Evolutionary conservation across 1,140 invertebrate species (phyloP).

Genomic region (Drosophila erecta): DNA sequence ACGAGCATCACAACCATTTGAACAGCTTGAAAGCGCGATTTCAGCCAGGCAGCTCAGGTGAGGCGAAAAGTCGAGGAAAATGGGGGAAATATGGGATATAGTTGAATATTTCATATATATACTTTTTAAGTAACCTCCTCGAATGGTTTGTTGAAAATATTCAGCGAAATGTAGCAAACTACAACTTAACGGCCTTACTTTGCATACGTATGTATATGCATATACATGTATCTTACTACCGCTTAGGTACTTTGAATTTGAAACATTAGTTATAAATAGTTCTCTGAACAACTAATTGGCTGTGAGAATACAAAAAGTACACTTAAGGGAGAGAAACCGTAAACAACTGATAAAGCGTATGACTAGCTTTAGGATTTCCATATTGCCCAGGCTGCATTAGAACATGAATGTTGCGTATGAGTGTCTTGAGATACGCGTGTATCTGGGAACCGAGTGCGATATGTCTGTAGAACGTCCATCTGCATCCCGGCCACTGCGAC

Average conservation of each 20-base stretch:
- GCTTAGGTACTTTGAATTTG: not conserved
- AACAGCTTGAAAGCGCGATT: conserved; percentile 76
- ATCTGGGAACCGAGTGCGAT: not conserved
- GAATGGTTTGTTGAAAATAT: not conserved
- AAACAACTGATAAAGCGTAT: conserved; percentile 34
- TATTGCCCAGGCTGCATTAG: conserved; percentile 7
- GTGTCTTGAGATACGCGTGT: not conserved
- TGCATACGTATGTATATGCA: too few relatives aligned
- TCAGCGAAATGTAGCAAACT: not conserved
- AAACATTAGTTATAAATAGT: not conserved
- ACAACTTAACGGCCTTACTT: too few relatives aligned
- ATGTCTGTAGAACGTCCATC: conserved; percentile 31
- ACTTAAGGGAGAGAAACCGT: not conserved
- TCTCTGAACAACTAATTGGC: not conserved
- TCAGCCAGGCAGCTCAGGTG: conserved; percentile 73
- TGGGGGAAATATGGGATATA: too few relatives aligned
- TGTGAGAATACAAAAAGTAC: not conserved
- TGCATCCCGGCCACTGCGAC: conserved; percentile 16
- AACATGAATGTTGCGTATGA: conserved; percentile 10
- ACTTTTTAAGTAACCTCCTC: too few relatives aligned
- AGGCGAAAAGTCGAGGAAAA: conserved; percentile 3
- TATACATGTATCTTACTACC: not conserved
- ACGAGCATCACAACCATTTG: conserved; percentile 76
- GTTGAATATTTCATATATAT: not conserved
- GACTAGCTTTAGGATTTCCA: conserved; percentile 17